Evolutionary conservation across 2,113 vertebrate genomes (phyloP), one percentile per base, ranked within the genome.

Genomic region (Opisthocomus hoazin): DNA sequence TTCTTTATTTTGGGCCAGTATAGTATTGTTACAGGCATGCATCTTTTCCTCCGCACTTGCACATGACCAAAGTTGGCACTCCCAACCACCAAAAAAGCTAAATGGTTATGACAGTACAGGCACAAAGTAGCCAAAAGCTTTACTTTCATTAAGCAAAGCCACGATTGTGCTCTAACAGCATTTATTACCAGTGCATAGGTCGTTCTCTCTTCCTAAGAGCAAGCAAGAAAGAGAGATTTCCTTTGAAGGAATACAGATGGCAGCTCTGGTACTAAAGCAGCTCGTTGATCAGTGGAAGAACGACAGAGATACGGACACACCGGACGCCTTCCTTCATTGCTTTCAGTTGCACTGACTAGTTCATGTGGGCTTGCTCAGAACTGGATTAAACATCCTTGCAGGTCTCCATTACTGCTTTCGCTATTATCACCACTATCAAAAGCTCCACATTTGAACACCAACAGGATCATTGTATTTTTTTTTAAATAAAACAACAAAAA

Each of bases 1-100:
- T 48, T 37, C 24, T 96, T 96, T 96, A 95, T 96, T 97, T 90
- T 73, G 73, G 57, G 32, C 26, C 60, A 68, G 34, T 27, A 76
- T 9, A 48, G 11, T 68, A 76, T 46, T 76, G 32, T 81, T 94
- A 92, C 84, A 96, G 75, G 57, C 51, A 70, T 60, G 34, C 68
- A 92, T 3, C 39, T 80, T 75, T 39, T 91, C 60, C 64, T 94
- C 68, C 1, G 3, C 39, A 18, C 7, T 37, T 65, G 57, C 27
- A 56, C 19, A 29, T 27, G 32, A 80, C 60, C 69, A 18, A 84
- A 82, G 51, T 24, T 80, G 76, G 84, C 66, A 91, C 48, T 90
- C 46, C 19, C 46, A 87, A 61, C 21, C 45, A 84, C 53, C 69
- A 73, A 70, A 63, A 86, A 66, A 37, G 22, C 68, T 51, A 23